Evolutionary conservation across 2,113 vertebrate species (phyloP).

Genomic region (Tragelaphus buxtoni): DNA sequence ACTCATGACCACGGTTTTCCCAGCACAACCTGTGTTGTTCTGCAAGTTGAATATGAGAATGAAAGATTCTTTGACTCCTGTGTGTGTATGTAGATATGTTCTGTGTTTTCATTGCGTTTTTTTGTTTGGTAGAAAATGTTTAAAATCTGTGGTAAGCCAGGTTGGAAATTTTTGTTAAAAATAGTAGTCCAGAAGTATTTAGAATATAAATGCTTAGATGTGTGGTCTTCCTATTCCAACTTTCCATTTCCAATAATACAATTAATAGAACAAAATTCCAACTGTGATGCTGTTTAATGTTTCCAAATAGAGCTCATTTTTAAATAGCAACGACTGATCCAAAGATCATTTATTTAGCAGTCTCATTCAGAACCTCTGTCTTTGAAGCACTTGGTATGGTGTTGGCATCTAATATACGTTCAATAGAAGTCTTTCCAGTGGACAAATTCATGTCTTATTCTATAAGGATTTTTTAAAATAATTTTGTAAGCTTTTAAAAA

Average conservation of each 20-base stretch:
- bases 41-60: background rate
- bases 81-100: background rate
- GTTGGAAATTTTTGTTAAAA: slow-evolving; percentile 1
- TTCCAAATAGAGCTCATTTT: background rate
- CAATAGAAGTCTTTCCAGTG: background rate
- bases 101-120: background rate
- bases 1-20: background rate
- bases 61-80: background rate
- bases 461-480: background rate
- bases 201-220: background rate
- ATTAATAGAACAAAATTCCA: background rate
- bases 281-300: background rate
- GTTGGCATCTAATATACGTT: background rate
- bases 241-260: background rate
- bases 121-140: slow-evolving; percentile 11
- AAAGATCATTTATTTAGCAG: background rate
- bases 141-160: background rate
- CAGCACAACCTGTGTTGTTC: background rate
- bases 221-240: background rate
- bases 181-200: background rate
- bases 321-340: background rate
- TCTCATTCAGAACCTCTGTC: background rate
- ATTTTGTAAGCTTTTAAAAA: background rate
- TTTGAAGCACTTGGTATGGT: background rate
- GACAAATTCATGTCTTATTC: background rate